Percentiles rank a stretch among this genome's conserved stretches.
Evolutionary conservation across 2,888 invertebrate genomes (phyloP).

Genomic region (Hanleya hanleyi): DNA sequence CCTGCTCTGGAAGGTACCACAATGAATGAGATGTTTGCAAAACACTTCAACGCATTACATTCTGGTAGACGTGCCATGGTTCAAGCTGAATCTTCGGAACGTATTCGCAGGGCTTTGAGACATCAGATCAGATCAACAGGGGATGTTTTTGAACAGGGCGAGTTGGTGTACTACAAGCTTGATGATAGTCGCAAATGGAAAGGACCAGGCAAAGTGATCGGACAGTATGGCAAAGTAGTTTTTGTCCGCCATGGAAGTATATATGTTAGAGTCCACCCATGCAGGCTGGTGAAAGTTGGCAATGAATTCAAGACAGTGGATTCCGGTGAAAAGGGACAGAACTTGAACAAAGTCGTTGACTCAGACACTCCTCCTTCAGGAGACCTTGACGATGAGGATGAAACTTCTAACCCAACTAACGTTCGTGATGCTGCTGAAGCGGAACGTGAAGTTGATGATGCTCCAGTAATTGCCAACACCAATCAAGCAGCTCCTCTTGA

Average conservation of each 20-base stretch:
- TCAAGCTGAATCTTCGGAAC: slow-evolving; percentile 21
- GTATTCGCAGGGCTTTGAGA: slow-evolving; percentile 26
- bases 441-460: too few relatives aligned
- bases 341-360: too few relatives aligned
- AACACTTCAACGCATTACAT: slow-evolving; percentile 33
- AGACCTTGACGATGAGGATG: too few relatives aligned
- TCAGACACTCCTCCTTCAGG: too few relatives aligned
- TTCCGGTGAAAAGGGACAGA: too few relatives aligned
- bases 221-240: slow-evolving; percentile 32
- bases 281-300: slow-evolving; percentile 18
- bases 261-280: slow-evolving; percentile 28
- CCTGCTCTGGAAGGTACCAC: slow-evolving; percentile 20
- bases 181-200: slow-evolving; percentile 20
- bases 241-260: slow-evolving; percentile 33
- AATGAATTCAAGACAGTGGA: too few relatives aligned
- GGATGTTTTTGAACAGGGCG: background rate
- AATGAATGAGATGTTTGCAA: slow-evolving; percentile 24
- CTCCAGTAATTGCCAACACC: too few relatives aligned
- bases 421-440: too few relatives aligned
- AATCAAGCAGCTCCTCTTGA: too few relatives aligned
- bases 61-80: slow-evolving; percentile 27
- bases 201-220: slow-evolving; percentile 40
- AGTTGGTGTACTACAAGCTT: slow-evolving; percentile 16
- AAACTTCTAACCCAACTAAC: too few relatives aligned
- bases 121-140: slow-evolving; percentile 20